Base-by-base conservation (phyloP, 2,888 invertebrate species). In the Aleiodes testaceus region DNA sequence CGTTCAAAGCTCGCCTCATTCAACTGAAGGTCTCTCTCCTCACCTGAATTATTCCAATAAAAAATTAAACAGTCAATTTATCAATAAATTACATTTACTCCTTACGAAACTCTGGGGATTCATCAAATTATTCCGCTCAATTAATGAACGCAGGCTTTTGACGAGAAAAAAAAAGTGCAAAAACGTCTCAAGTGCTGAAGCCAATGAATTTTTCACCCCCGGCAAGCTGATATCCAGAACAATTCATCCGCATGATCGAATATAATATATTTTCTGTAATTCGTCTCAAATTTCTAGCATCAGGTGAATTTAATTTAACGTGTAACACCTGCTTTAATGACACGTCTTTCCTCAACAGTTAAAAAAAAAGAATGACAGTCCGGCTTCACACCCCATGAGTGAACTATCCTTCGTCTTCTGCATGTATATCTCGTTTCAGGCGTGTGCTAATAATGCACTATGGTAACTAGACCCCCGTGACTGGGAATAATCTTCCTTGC, bases 1-100 rank as follows among this genome's bases (percentile, higher is more conserved):
- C 91, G 91, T 84, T 91, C 90, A 87, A 93, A 93, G 78, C 91
- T 91, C 76, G 89, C 88, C 79, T 92, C 91, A 80, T 92, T 93
- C 85, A 94, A 89, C 88, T 92, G 92, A 84, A 94, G 90, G 82
- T 93, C 92, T 84, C 94, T 90, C 83, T 91, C 90, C 80, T 93
- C 93, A 84, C 94, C 94, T 94, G 89, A 18, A 82, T 74, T 12
- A 22, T 26, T 42, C 16, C 20, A 2, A 50, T 44, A 49, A 66
- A 16, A 9, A 16, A 9, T 16, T 7, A 50, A 12, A 22, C 64
- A 26, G 26, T 44, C 9, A 26, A 20, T 42, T n/a, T 26, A 16
- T 50, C 63, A 47, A 30, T 67, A 18, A 55, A 55, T 67, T 26
- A 59, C 30, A 0, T 55, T 26, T 67, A 16, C 59, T 22, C 1